These are phyloP conservation scores for Pachyseris speciosa DNA, from an alignment of 64 coral and sea anemone genomes.

Conservation along the genomic window DNA sequence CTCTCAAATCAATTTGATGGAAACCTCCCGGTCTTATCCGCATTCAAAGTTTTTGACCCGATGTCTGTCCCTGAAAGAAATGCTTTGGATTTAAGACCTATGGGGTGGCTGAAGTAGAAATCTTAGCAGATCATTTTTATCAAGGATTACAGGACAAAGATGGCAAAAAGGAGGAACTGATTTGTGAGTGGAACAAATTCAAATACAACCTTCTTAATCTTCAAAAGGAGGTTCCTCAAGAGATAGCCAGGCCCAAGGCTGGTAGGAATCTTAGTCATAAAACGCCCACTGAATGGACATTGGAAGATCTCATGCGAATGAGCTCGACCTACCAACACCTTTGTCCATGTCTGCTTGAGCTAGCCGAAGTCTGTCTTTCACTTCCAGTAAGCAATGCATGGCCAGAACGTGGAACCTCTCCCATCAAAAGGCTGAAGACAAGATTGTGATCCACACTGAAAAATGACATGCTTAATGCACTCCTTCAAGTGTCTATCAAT, in stretches of 20 bases:
- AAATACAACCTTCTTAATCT: constrained; percentile 70
- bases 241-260: constrained; percentile 36
- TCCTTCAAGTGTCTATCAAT: constrained; percentile 58
- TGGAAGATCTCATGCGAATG: constrained; percentile 44
- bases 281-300: constrained; percentile 54
- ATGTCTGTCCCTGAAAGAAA: constrained; percentile 5
- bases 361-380: constrained; percentile 49
- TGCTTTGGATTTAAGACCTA: constrained; percentile 17
- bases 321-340: constrained; percentile 14
- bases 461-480: constrained; percentile 61
- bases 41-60: constrained; percentile 61
- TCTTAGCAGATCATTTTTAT: constrained; percentile 67
- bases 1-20: constrained; percentile 55
- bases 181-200: constrained; percentile 64
- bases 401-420: constrained; percentile 51
- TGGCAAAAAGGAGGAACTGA: constrained; percentile 55
- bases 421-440: constrained; percentile 59
- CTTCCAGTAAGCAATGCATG: constrained; percentile 54
- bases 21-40: constrained; percentile 47
- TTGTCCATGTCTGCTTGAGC: constrained; percentile 25
- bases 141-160: constrained; percentile 41
- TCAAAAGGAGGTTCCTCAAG: constrained; percentile 18
- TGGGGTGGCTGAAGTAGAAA: constrained; percentile 14
- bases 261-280: neutral
- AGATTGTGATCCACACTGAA: constrained; percentile 34